Percentiles rank a stretch among this genome's conserved stretches.
Evolutionary conservation across 2,113 vertebrate species (phyloP).

Genomic region (Pimephales promelas): DNA sequence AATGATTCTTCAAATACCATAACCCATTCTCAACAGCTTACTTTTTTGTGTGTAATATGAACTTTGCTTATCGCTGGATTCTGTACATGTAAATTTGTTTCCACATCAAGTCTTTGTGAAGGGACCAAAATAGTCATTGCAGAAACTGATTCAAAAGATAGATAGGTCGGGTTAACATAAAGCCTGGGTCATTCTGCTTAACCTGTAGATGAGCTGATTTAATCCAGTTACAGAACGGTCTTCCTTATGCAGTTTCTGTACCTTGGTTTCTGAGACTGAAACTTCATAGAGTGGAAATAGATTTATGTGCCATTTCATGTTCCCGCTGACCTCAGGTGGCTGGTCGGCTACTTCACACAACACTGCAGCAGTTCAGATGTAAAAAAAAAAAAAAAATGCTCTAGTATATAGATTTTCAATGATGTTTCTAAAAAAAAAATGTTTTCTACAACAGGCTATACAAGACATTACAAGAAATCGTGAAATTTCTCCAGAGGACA

Average conservation of each 20-base stretch:
- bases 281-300: neutral
- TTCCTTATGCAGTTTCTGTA: constrained; percentile 5
- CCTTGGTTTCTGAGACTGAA: neutral
- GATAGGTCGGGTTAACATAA: neutral
- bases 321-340: constrained; percentile 2
- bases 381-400: neutral
- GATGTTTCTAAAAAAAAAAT: neutral
- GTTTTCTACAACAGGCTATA: constrained; percentile 66
- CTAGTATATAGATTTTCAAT: neutral
- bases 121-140: neutral
- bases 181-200: constrained; percentile 16
- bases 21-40: neutral
- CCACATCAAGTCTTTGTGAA: neutral
- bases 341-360: neutral
- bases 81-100: neutral
- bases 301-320: neutral
- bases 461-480: constrained; percentile 76
- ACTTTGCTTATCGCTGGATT: neutral
- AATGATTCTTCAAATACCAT: neutral
- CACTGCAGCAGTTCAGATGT: neutral
- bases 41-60: neutral
- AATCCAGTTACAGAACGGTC: constrained; percentile 59
- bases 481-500: constrained; percentile 71
- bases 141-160: neutral
- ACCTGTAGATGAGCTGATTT: constrained; percentile 44